A percentile compares a stretch with the other conserved stretches of the same genome.
These are phyloP conservation scores for Onychomys arenicola DNA, from an alignment of 2,797 vertebrate genomes.

Conservation along the genomic window DNA sequence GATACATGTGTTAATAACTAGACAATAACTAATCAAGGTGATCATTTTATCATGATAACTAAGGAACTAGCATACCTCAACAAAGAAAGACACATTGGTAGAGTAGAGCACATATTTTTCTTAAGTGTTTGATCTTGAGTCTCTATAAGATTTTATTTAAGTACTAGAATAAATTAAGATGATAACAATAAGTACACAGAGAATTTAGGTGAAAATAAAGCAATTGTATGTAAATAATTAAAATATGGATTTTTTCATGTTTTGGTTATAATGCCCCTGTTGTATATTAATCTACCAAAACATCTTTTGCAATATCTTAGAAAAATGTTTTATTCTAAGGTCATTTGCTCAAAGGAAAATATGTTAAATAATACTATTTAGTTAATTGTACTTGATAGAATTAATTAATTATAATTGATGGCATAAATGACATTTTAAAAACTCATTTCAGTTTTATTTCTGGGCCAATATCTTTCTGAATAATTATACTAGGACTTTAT, in stretches of 20 bases:
- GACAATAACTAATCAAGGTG: neutral
- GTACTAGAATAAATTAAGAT: neutral
- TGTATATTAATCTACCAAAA: neutral
- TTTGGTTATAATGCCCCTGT: neutral
- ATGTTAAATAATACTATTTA: neutral
- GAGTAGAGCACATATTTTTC: neutral
- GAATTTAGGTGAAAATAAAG: neutral
- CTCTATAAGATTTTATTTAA: neutral
- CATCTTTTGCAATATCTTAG: neutral
- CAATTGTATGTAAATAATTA: neutral
- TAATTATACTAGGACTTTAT: neutral
- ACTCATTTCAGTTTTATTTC: neutral
- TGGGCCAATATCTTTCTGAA: neutral
- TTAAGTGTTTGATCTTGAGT: neutral
- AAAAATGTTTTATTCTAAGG: too few relatives aligned
- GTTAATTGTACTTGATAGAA: neutral
- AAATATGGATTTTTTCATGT: neutral
- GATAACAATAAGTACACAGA: neutral
- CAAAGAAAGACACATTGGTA: neutral
- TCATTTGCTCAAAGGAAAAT: neutral
- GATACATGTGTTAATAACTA: neutral
- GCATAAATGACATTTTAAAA: neutral
- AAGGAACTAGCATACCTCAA: neutral
- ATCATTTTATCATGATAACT: neutral
- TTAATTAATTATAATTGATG: neutral